Percentiles rank a stretch among this genome's conserved stretches.
phyloP scores from a whole-genome alignment of 2,113 vertebrate species.

The Pitta sordida region DNA sequence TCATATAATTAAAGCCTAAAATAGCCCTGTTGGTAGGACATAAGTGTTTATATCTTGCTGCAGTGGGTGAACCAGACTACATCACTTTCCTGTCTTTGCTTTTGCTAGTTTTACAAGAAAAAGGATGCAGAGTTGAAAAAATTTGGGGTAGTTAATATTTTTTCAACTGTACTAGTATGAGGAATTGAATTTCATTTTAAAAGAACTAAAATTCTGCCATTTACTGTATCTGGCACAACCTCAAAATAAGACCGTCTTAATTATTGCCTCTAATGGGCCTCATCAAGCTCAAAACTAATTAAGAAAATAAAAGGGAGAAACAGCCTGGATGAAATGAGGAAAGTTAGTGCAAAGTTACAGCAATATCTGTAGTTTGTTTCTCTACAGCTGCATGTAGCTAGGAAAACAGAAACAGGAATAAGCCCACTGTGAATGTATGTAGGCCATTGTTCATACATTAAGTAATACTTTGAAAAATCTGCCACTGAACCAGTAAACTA shows the following conservation, averaged over 20 bases:
- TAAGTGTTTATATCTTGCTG: conserved; percentile 42
- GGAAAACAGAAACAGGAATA: not conserved
- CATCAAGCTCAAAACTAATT: not conserved
- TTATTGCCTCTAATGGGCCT: not conserved
- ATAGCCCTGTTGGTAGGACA: conserved; percentile 49
- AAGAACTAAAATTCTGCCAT: not conserved
- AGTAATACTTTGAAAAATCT: not conserved
- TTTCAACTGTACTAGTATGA: not conserved
- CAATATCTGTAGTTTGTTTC: not conserved
- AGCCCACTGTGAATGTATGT: not conserved
- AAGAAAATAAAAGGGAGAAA: not conserved
- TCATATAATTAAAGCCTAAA: conserved; percentile 74
- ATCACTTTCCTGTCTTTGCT: not conserved
- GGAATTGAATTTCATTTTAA: not conserved
- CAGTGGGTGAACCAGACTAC: not conserved
- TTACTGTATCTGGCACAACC: not conserved
- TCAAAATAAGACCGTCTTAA: not conserved
- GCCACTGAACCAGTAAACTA: not conserved
- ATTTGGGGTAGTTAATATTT: not conserved
- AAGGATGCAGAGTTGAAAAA: not conserved
- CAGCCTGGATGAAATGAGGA: not conserved
- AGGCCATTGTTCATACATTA: not conserved
- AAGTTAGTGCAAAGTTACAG: not conserved
- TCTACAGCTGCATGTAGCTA: not conserved
- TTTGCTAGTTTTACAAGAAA: not conserved